Evolutionary conservation across 2,797 vertebrate species (phyloP), one percentile per base, ranked within the genome.

Genomic region (Perodicticus potto): DNA sequence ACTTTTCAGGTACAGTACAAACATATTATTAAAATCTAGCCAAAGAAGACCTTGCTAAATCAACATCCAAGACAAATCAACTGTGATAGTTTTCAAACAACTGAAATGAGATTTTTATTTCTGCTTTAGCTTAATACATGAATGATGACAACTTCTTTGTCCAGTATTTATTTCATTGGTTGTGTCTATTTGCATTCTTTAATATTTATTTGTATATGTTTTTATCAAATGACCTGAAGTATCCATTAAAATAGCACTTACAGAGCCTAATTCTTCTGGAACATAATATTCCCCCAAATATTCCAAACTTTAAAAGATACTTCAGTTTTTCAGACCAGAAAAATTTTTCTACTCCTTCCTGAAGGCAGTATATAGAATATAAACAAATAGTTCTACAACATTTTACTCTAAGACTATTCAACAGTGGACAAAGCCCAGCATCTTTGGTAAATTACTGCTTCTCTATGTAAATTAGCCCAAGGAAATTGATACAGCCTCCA

Each of bases 11-110:
- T 85, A 86, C 25, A 94, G 69, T 65, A 69, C 63, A 94, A 94
- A 95, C 76, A 96, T 89, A 92, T 96, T 95, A 96, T 88, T 88
- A 91, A 88, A 94, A 94, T 10, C 27, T 94, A 95, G 96, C 65
- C 72, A 89, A 92, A 88, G 43, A 86, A 95, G 34, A 91, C 20
- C 27, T 95, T 90, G 81, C 49, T 95, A 94, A 88, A 77, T 81
- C 81, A 96, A 92, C 17, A 94, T 59, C 86, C 92, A 76, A 96
- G 87, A 73, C 61, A 95, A 95, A 93, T 88, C 34, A 74, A 53
- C 77, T 92, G 59, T 25, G 16, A 16, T 45, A 49, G 81, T 92
- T 74, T 92, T 86, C 65, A 45, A 95, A 91, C n/a, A 73, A 65
- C 0, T 74, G 14, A 96, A 90, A 86, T 73, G 17, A 92, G 81